These are phyloP conservation scores for Seriola aureovittata DNA, from an alignment of 2,113 vertebrate genomes.

Conservation along the genomic window DNA sequence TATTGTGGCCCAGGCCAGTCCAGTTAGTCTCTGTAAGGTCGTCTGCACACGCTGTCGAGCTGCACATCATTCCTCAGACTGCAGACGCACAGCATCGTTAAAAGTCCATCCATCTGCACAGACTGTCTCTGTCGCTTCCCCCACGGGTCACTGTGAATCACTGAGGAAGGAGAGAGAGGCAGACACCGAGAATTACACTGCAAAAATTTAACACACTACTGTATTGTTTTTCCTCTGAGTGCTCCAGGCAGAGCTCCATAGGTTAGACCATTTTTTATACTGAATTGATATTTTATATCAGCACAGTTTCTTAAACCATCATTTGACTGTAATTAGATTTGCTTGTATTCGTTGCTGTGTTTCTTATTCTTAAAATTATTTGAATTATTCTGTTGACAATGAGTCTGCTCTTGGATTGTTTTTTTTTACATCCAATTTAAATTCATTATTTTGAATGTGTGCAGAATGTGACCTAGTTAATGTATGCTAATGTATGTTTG, in stretches of 20 bases:
- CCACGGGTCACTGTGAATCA: slow-evolving; percentile 51
- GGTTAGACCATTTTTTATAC: neutral
- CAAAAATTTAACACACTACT: neutral
- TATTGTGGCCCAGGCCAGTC: slow-evolving; percentile 5
- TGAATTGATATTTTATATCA: neutral
- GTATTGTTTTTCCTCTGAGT: neutral
- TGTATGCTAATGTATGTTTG: neutral
- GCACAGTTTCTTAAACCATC: neutral
- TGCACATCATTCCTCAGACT: slow-evolving; percentile 55
- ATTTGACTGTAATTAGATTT: neutral
- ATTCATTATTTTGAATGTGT: neutral
- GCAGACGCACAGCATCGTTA: slow-evolving; percentile 66
- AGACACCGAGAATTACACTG: neutral
- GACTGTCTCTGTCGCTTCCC: slow-evolving; percentile 47
- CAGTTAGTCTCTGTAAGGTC: slow-evolving; percentile 49
- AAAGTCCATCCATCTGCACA: slow-evolving; percentile 64
- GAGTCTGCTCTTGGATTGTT: neutral
- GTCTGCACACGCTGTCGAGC: slow-evolving; percentile 44
- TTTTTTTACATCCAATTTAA: neutral
- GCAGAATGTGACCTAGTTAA: neutral
- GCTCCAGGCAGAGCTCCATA: neutral
- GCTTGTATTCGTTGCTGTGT: neutral
- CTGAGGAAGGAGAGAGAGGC: slow-evolving; percentile 12
- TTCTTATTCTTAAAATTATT: neutral
- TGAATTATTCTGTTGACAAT: neutral